Evolutionary conservation across 2,113 vertebrate species (phyloP), one percentile per base, ranked within the genome.

Genomic region (Agelaius phoeniceus): DNA sequence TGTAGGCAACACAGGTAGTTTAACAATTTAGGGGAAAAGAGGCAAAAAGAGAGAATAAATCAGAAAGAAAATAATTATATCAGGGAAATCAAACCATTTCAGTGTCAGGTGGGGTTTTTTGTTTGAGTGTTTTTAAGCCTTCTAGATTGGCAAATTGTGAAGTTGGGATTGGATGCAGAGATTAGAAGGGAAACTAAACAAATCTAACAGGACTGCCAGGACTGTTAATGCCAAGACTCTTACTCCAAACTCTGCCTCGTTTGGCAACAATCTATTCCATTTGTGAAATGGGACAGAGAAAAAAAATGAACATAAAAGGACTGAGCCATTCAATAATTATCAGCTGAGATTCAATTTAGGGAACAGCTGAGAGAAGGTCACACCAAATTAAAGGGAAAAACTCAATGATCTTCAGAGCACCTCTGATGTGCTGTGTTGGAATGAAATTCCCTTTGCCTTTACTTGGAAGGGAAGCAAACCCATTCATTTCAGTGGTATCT

Each of bases 301-400:
- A 81, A 81, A 89, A 94, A 87, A 87, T 63, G 21, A 88, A 39
- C 80, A 80, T 19, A 33, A 85, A 94, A 67, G 30, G 33, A 55
- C 24, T 30, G 59, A 90, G 43, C 46, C 30, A 74, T 88, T 91
- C 68, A 72, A 43, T 81, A 89, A 92, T 88, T 94, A 90, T 43
- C 59, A 74, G 27, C 39, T 92, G 83, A 94, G 88, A 69, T 63
- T 83, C 63, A 80, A 37, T 95, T 94, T 79, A 65, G 78, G 43
- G 65, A 86, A 71, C 75, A 92, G 72, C 72, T 95, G 79, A 87
- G 87, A 69, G 66, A 68, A 90, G 85, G 71, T 86, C 59, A 88
- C 46, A 58, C 13, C 46, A 39, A 77, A 51, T 62, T 24, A 71
- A 21, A 84, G 66, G 49, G 43, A 43, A 88, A 67, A 92, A 49